Base-by-base conservation (phyloP, 2,888 invertebrate species). In the Pachliopta kotzebuea region DNA sequence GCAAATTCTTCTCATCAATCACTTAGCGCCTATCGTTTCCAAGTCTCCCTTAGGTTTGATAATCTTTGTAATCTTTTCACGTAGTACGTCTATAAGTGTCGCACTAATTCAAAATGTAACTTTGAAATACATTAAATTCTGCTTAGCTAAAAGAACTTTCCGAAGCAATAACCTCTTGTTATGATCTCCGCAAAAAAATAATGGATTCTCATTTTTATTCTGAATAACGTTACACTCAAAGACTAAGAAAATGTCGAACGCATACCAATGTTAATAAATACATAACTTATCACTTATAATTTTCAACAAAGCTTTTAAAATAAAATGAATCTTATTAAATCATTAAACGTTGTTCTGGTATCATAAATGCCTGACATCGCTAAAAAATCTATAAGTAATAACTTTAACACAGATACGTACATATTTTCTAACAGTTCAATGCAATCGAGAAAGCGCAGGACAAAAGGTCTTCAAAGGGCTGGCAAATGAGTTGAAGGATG, bases 1-100 rank as follows among this genome's bases (percentile, higher is more conserved):
- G 82, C 83, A 88, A 89, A 85, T 89, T 88, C 84, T 83, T 81
- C 80, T 82, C 85, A 86, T 87, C 86, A 85, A 88, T 88, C 87
- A 86, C 83, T 86, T 84, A 84, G 79, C 83, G 80, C 77, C 75
- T 62, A 77, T 73, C 77, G 78, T 80, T 82, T 84, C 82, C 80
- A 82, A 78, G 79, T 76, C 80, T 80, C 76, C 79, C 77, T 80
- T 83, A 80, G 53, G 53, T 53, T 79, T 76, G 78, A 76, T 77
- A 76, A 74, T 74, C 74, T 65, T 77, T 78, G 77, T 80, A 80
- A 81, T 80, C 75, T 74, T 74, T 76, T 74, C 68, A 71, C 71
- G 72, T 70, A 69, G 66, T 66, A 70, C 73, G 65, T 69, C 64
- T 54, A 63, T 53, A 65, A 65, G 26, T 62, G 42, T 23, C 61